These are phyloP conservation scores for Sarcophilus harrisii DNA, from an alignment of 2,797 vertebrate genomes.

Conservation along the genomic window DNA sequence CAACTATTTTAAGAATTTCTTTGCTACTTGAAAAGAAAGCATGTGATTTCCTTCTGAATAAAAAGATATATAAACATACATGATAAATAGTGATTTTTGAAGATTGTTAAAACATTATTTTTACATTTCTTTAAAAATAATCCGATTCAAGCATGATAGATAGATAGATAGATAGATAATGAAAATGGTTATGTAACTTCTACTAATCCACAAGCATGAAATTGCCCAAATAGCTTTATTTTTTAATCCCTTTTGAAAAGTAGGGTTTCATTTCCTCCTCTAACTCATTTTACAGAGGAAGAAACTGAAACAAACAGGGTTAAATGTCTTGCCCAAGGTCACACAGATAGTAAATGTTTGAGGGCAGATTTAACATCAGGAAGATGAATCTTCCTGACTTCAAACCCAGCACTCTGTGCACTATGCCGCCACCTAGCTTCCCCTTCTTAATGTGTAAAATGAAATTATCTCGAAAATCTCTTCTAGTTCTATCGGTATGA, in stretches of 20 bases:
- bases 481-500: neutral
- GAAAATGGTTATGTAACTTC: neutral
- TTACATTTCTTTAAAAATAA: neutral
- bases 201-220: neutral
- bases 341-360: too few relatives aligned
- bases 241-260: neutral
- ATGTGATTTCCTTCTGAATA: neutral
- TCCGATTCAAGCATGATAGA: neutral
- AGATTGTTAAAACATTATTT: neutral
- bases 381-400: neutral
- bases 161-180: neutral
- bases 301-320: too few relatives aligned
- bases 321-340: too few relatives aligned
- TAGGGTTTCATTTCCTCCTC: too few relatives aligned
- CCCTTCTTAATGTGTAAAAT: neutral
- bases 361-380: too few relatives aligned
- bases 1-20: neutral
- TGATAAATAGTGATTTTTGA: neutral
- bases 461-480: neutral
- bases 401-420: neutral
- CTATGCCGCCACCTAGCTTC: neutral
- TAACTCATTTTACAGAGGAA: too few relatives aligned
- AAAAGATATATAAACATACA: neutral
- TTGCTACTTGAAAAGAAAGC: neutral
- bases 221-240: neutral